A percentile compares a stretch with the other conserved stretches of the same genome.
phyloP scores from a whole-genome alignment of 2,888 invertebrate species.

The Chrysomela aeneicollis region DNA sequence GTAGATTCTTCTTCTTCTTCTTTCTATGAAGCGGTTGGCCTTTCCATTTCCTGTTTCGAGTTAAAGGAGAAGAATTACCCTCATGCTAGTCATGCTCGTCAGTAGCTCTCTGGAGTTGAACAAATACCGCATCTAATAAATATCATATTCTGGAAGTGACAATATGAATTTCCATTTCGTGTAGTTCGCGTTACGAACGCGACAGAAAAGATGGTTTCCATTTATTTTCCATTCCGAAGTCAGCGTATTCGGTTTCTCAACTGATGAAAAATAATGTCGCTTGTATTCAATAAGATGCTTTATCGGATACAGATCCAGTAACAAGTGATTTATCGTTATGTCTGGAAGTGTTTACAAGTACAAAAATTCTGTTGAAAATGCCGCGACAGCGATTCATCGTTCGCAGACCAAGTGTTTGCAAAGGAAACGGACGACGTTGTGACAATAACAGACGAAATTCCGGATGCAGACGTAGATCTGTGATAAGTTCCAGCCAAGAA shows the following conservation, averaged over 20 bases:
- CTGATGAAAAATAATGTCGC: constrained; percentile 28
- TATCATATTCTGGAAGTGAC: neutral
- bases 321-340: constrained; percentile 26
- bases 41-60: too few relatives aligned
- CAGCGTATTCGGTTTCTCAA: constrained; percentile 15
- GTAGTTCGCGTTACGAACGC: neutral
- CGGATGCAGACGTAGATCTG: neutral
- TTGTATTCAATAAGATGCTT: constrained; percentile 23
- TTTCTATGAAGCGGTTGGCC: too few relatives aligned
- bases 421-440: neutral
- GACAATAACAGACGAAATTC: neutral
- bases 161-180: neutral
- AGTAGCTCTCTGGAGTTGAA: too few relatives aligned
- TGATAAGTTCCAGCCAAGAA: neutral
- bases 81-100: too few relatives aligned
- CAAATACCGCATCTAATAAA: neutral
- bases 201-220: constrained; percentile 3
- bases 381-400: constrained; percentile 19
- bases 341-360: constrained; percentile 28
- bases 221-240: neutral
- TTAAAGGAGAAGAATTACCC: too few relatives aligned
- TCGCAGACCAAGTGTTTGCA: neutral
- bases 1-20: too few relatives aligned
- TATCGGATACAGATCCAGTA: constrained; percentile 26
- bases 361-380: constrained; percentile 21